phyloP scores from a whole-genome alignment of 1,140 invertebrate species.

The Sitophilus oryzae region DNA sequence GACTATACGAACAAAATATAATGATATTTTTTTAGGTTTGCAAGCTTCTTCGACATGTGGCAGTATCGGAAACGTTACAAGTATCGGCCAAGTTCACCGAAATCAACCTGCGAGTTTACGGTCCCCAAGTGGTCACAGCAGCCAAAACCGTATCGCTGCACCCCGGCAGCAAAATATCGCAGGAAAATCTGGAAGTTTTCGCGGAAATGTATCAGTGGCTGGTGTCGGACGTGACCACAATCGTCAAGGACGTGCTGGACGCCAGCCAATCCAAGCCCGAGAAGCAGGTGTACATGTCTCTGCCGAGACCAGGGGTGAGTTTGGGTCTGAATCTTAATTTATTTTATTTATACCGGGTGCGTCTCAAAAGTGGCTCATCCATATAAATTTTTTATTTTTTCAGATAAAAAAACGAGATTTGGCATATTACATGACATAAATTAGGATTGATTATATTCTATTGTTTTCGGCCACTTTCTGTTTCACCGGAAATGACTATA shows the following conservation, averaged over 20 bases:
- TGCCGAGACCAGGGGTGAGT: conserved; percentile 86
- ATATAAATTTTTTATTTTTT: too few species aligned
- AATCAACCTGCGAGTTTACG: conserved; percentile 88
- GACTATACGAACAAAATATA: background rate
- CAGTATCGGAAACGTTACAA: conserved; percentile 87
- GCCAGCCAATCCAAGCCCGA: conserved; percentile 70
- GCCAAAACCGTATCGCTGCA: conserved; percentile 86
- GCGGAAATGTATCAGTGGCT: conserved; percentile 96
- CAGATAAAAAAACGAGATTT: too few species aligned
- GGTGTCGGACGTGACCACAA: conserved; percentile 76
- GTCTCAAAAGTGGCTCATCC: too few species aligned
- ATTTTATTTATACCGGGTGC: too few species aligned
- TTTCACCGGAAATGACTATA: too few species aligned
- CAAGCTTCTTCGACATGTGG: conserved; percentile 92
- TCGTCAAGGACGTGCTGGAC: conserved; percentile 87
- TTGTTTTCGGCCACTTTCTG: too few species aligned
- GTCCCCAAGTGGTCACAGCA: conserved; percentile 89
- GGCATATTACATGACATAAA: too few species aligned
- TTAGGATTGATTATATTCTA: too few species aligned
- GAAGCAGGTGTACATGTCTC: conserved; percentile 89
- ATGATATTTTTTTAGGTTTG: conserved; percentile 66
- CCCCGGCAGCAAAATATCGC: conserved; percentile 89
- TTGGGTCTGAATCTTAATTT: too few species aligned
- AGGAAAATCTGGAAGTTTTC: conserved; percentile 97
- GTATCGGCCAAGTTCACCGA: conserved; percentile 94